Evolutionary conservation across 2,888 invertebrate genomes (phyloP), one percentile per base, ranked within the genome.

Genomic region (Allolobophora icterica): DNA sequence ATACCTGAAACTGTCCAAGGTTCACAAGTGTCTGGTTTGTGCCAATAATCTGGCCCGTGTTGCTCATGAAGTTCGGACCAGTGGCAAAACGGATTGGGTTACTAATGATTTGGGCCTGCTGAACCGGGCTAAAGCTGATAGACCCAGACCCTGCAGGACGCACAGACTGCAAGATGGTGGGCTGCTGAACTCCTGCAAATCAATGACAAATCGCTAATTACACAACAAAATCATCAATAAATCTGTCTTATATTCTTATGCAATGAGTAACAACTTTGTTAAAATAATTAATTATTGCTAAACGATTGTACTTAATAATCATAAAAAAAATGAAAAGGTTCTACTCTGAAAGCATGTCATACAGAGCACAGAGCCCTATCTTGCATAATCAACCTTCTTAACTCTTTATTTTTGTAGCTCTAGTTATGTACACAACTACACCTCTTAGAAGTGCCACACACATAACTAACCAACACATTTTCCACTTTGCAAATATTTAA

Each of bases 1-100:
- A 24, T 42, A 92, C 91, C 91, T 92, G 92, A n/a, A 93, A 90
- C n/a, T 93, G 92, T 21, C 91, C 91, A 33, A 91, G 52, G 58
- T 92, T 92, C 84, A 95, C 92, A 91, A 94, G 93, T 5, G 94
- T 93, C 92, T 94, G 94, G 92, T 94, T 95, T 89, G 94, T 92
- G 92, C 91, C 92, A 38, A 89, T 84, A 71, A 92, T 71, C 90
- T 92, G 92, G 52, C 90, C 91, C n/a, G 90, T 92, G 90, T 84
- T 91, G 4, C 91, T 84, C 90, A 92, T 91, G 90, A 92, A 91
- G 24, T 92, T 92, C 30, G 91, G 92, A 35, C 89, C 92, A 89
- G 89, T 90, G 45, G 90, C 90, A 89, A 92, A 92, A 42, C 92
- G 90, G 45, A 91, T 90, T 17, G 91, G 91, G 71, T 91, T 92